phyloP scores from a whole-genome alignment of 2,113 vertebrate species.

The Lucifuga dentata region DNA sequence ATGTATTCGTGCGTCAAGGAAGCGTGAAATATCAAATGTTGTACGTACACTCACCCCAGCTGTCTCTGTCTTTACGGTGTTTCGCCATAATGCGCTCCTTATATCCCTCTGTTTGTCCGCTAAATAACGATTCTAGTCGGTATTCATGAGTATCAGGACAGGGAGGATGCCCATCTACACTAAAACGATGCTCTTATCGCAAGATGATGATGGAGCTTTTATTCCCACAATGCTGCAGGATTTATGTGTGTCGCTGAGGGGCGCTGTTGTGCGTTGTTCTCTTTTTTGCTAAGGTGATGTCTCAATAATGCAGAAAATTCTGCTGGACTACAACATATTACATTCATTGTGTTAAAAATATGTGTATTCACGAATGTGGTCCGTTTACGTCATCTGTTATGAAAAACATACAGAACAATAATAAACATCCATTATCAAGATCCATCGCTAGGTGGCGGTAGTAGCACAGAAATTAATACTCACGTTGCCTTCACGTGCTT shows the following conservation, averaged over 20 bases:
- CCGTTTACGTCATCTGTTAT: too few species aligned
- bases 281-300: neutral
- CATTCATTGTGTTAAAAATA: neutral
- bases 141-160: constrained; percentile 70
- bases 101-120: constrained; percentile 43
- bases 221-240: constrained; percentile 34
- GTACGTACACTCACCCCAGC: constrained; percentile 91
- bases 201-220: constrained; percentile 79
- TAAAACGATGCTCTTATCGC: constrained; percentile 77
- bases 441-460: constrained; percentile 33
- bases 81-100: constrained; percentile 83
- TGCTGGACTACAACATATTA: neutral
- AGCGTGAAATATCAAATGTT: constrained; percentile 26
- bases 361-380: neutral
- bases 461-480: neutral
- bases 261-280: constrained; percentile 45
- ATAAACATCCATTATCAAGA: neutral
- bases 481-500: constrained; percentile 5
- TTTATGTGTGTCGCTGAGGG: constrained; percentile 34
- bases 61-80: constrained; percentile 90
- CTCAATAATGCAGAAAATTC: neutral
- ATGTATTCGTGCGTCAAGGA: constrained; percentile 41
- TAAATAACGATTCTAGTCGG: constrained; percentile 55
- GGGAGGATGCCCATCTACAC: constrained; percentile 73
- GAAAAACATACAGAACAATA: too few species aligned